Evolutionary conservation across 2,888 invertebrate species (phyloP).

Genomic region (Poecilus cupreus): DNA sequence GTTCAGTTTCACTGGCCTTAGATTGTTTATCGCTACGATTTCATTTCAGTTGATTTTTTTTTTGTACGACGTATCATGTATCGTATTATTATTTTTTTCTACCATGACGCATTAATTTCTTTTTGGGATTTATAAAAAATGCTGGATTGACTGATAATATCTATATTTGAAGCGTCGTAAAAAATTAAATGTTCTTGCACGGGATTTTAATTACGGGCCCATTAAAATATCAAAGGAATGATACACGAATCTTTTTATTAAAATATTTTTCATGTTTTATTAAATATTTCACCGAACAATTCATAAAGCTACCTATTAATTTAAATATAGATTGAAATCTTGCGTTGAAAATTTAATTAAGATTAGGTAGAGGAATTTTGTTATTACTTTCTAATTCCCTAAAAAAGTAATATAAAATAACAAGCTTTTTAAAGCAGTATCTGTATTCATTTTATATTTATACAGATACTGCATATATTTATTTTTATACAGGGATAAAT

Average conservation of each 20-base stretch:
- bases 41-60: conserved; percentile 5
- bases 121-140: conserved; percentile 27
- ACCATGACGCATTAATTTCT: conserved; percentile 33
- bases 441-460: too few relatives aligned
- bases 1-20: conserved; percentile 42
- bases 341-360: too few relatives aligned
- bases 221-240: background rate
- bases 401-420: too few relatives aligned
- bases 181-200: conserved; percentile 7
- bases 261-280: background rate
- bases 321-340: background rate
- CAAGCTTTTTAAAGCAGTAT: too few relatives aligned
- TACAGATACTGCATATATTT: too few relatives aligned
- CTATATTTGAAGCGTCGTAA: conserved; percentile 34
- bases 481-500: too few relatives aligned
- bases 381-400: too few relatives aligned
- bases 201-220: conserved; percentile 24
- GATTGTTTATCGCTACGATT: conserved; percentile 51
- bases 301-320: background rate
- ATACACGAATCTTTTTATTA: background rate
- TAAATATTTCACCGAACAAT: background rate
- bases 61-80: conserved; percentile 39
- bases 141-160: background rate
- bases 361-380: too few relatives aligned
- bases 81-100: conserved; percentile 49